phyloP scores from a whole-genome alignment of 1,140 invertebrate species.

The Wasmannia auropunctata region DNA sequence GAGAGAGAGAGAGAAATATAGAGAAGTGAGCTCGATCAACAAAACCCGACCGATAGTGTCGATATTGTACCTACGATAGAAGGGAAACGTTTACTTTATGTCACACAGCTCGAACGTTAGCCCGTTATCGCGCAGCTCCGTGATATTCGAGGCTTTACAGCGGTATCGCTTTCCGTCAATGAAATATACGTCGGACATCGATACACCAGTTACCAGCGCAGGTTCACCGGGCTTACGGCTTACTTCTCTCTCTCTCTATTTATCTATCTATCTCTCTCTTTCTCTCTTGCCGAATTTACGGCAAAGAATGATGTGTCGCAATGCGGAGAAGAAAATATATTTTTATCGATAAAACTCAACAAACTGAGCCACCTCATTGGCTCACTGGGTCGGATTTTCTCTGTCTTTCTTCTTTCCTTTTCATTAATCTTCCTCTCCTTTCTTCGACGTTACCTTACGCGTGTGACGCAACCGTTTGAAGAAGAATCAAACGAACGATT shows the following conservation, averaged over 20 bases:
- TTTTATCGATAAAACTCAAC: background rate
- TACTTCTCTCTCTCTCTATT: too few relatives aligned
- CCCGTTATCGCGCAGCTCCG: constrained; percentile 36
- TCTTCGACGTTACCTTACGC: background rate
- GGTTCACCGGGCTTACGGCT: background rate
- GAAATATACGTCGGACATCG: constrained; percentile 40
- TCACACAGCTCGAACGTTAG: constrained; percentile 38
- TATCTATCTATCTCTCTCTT: too few relatives aligned
- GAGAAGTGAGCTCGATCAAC: constrained; percentile 9
- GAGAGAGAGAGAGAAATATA: background rate
- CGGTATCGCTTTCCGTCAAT: constrained; percentile 40
- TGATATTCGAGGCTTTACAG: constrained; percentile 27
- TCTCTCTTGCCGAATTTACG: constrained; percentile 28
- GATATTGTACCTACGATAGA: constrained; percentile 26
- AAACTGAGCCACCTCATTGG: background rate
- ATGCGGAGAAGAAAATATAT: constrained; percentile 3
- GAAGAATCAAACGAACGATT: background rate
- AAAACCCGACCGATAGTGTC: background rate
- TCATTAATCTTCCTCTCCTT: background rate
- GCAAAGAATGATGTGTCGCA: constrained; percentile 24
- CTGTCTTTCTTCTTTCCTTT: background rate
- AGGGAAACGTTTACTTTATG: constrained; percentile 55
- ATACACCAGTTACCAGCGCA: constrained; percentile 14
- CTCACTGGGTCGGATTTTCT: background rate
- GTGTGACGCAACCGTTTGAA: background rate